These are phyloP conservation scores for Bombyx huttoni DNA, from an alignment of 2,888 invertebrate species.

Conservation along the genomic window DNA sequence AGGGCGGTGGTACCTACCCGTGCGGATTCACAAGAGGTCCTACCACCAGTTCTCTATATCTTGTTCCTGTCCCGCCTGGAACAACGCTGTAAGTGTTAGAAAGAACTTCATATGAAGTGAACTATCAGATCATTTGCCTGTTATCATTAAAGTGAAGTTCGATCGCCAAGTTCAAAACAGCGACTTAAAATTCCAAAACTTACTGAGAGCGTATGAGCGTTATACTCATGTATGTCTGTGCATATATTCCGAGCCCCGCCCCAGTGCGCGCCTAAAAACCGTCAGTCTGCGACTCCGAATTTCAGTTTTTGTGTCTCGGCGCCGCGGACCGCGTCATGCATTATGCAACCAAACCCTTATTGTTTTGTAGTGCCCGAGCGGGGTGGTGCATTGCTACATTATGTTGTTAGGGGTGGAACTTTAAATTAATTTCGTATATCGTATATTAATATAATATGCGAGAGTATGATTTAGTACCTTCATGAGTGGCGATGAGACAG, in stretches of 20 bases:
- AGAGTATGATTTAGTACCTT: background rate
- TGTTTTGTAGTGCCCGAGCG: background rate
- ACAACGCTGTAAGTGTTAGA: too few species aligned
- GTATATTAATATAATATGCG: background rate
- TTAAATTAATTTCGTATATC: background rate
- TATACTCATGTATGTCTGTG: too few species aligned
- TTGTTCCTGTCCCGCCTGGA: too few species aligned
- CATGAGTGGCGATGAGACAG: background rate
- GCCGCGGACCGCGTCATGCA: background rate
- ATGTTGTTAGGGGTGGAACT: background rate
- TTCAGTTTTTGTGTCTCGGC: background rate
- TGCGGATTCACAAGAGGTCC: too few species aligned
- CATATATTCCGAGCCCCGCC: background rate
- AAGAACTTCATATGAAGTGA: too few species aligned
- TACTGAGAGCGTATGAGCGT: too few species aligned
- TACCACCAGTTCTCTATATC: too few species aligned
- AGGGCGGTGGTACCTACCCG: too few species aligned
- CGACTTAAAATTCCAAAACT: too few species aligned
- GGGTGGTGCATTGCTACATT: background rate
- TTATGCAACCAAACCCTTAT: background rate
- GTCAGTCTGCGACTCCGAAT: background rate
- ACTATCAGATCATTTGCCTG: too few species aligned
- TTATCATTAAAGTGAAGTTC: too few species aligned
- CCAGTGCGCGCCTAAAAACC: background rate
- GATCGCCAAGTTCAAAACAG: too few species aligned